Evolutionary conservation across 2,888 invertebrate genomes (phyloP), one percentile per base, ranked within the genome.

Genomic region (Xylota sylvarum): DNA sequence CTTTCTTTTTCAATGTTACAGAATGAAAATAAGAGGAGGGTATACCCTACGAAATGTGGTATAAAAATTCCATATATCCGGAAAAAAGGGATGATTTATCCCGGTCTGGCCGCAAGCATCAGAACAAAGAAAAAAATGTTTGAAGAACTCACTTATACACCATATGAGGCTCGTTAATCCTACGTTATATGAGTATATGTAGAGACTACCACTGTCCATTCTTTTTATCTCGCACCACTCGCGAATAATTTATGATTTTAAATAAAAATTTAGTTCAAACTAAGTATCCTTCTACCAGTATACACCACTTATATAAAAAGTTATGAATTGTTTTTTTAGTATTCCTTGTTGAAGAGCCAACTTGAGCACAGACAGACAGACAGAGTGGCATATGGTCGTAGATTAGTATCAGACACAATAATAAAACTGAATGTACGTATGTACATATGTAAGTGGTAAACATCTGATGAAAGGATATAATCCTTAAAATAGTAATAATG

Each of bases 131-230:
- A 9, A 48, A 55, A 43, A 52, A 27, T 23, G 1, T 48, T 6
- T 30, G 30, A 50, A 37, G 14, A 48, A 14, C 67, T 56, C 55
- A 43, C 43, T 23, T 17, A 5, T 35, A 37, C 14, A 67, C 62
- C 78, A 70, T 62, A 70, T 78, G 69, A 52, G 78, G 43, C 62
- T 70, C 62, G 69, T 78, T 78, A 62, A 70, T 78, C 62, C 78
- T 40, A 43, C 52, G 60, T 48, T 43, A 19, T 40, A 14, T 37
- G 7, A 17, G 67, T 30, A 50, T 37, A 2, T 17, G 60, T 32
- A 37, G 37, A 37, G 37, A 37, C 10, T 10, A 17, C 27, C 46
- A 56, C 43, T 56, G 35, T 27, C 65, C 52, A 52, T 23, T n/a
- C 17, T 65, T 23, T 12, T 12, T 19, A 5, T 10, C 50, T 5